Base-by-base conservation (phyloP, 2,888 invertebrate genomes). In the Tenthredo livida region DNA sequence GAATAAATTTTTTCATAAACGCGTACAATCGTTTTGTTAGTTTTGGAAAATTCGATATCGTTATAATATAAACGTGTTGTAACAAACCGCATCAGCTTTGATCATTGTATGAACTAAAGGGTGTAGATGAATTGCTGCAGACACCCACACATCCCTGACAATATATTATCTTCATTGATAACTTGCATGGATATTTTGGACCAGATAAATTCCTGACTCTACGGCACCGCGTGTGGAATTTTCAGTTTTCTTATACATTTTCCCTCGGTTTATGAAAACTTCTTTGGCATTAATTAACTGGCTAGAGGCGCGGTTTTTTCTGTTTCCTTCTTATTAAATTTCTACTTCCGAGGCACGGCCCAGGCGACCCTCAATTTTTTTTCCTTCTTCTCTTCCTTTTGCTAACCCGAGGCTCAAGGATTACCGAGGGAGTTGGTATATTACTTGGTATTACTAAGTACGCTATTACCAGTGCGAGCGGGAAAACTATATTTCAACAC, bases 361-460 rank as follows among this genome's bases (percentile, higher is more conserved):
- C 2, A 70, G 33, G 29, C 37, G 70, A 70, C 33, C 70, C 70
- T 70, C 70, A 70, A 70, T 70, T 37, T 70, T 37, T 70, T 33
- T 33, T 70, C n/a, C 37, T 29, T 33, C 37, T 61, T 25, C 37
- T 70, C 37, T 70, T 70, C 37, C 70, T 17, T 37, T 70, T 37
- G 33, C 37, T 70, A 37, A 70, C 61, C 75, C n/a, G 75, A 47
- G 75, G 75, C 75, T 75, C 40, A 47, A 75, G 75, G 75, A 75
- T 75, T 47, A 75, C 43, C 75, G 75, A 75, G 43, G 75, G 75
- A 75, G 40, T 75, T 75, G 21, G 75, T 75, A 43, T 43, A 43
- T 75, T 75, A 75, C 75, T 75, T 40, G 75, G 75, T 47, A 70
- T 70, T 70, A 70, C 70, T 33, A 43, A 75, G 75, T 75, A 47